A percentile compares a stretch with the other conserved stretches of the same genome.
These are phyloP conservation scores for Ferrisia virgata DNA, from an alignment of 2,888 invertebrate genomes.

Conservation along the genomic window DNA sequence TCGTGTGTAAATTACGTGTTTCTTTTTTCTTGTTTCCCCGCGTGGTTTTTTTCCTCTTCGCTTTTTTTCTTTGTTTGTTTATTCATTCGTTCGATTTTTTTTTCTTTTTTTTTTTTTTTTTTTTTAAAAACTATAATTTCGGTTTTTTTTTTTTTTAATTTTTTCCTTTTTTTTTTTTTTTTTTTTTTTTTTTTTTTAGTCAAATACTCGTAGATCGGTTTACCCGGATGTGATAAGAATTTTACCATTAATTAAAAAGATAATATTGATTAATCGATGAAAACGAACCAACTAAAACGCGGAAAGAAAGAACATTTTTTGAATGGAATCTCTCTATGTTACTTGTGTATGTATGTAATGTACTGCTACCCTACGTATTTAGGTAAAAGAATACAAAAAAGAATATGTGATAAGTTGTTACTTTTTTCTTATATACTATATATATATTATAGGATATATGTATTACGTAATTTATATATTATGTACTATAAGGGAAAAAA, in stretches of 20 bases:
- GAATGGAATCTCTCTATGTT: conserved; percentile 36
- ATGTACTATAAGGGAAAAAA: not conserved
- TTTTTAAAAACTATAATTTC: too few relatives aligned
- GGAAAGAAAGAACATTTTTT: not conserved
- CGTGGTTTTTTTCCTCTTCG: too few relatives aligned
- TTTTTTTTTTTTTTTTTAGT: not conserved
- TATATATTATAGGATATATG: too few relatives aligned
- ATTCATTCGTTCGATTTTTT: too few relatives aligned
- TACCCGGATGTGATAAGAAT: conserved; percentile 33
- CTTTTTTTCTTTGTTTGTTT: too few relatives aligned
- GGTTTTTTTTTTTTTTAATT: not conserved
- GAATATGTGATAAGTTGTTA: conserved; percentile 40
- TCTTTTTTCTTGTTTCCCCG: too few relatives aligned
- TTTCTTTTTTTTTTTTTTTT: too few relatives aligned
- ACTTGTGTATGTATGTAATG: not conserved
- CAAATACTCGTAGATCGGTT: conserved; percentile 38
- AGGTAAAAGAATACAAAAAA: not conserved
- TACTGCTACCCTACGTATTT: not conserved
- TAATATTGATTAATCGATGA: not conserved
- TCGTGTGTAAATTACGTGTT: too few relatives aligned
- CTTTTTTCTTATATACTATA: conserved; percentile 36
- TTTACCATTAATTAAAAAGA: conserved; percentile 22
- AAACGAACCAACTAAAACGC: not conserved
- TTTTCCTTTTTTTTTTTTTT: not conserved
- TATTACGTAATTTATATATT: conserved; percentile 15